phyloP scores from a whole-genome alignment of 2,797 vertebrate species.

The Melanotaenia nigrans region DNA sequence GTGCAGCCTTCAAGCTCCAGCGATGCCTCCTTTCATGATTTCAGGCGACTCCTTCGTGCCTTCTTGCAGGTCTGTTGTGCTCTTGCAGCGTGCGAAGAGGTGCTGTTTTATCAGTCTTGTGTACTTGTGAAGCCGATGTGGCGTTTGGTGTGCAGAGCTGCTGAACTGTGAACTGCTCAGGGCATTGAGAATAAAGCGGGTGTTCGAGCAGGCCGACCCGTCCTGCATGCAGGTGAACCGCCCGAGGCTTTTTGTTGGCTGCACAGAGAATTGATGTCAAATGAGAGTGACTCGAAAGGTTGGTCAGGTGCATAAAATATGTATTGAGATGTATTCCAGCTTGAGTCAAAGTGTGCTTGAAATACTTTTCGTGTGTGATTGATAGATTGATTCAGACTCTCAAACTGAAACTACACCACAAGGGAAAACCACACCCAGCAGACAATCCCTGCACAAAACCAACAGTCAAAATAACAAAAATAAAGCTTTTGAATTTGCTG shows the following conservation, averaged over 20 bases:
- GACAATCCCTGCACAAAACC: constrained; percentile 32
- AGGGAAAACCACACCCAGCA: constrained; percentile 17
- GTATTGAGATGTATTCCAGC: constrained; percentile 58
- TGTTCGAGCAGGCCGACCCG: constrained; percentile 18
- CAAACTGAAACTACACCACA: constrained; percentile 46
- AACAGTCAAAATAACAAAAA: constrained; percentile 37
- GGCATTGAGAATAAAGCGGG: constrained; percentile 53
- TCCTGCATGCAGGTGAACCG: constrained; percentile 62
- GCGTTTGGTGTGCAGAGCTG: constrained; percentile 61
- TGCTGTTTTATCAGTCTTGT: constrained; percentile 34
- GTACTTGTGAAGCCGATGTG: constrained; percentile 58
- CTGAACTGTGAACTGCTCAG: constrained; percentile 58
- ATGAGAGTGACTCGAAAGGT: constrained; percentile 61
- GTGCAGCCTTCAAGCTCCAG: constrained; percentile 14
- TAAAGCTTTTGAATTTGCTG: constrained; percentile 36
- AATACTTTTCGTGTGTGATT: constrained; percentile 45
- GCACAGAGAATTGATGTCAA: constrained; percentile 64
- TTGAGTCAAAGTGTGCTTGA: constrained; percentile 39
- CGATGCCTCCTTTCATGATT: constrained; percentile 36
- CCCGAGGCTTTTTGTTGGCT: constrained; percentile 53
- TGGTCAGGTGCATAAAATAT: constrained; percentile 65
- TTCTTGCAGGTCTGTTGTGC: constrained; percentile 25
- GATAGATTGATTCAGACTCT: constrained; percentile 68
- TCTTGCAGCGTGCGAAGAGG: constrained; percentile 23
- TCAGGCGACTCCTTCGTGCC: constrained; percentile 21